phyloP scores from a whole-genome alignment of 2,113 vertebrate species.

The Limnothrissa miodon region DNA sequence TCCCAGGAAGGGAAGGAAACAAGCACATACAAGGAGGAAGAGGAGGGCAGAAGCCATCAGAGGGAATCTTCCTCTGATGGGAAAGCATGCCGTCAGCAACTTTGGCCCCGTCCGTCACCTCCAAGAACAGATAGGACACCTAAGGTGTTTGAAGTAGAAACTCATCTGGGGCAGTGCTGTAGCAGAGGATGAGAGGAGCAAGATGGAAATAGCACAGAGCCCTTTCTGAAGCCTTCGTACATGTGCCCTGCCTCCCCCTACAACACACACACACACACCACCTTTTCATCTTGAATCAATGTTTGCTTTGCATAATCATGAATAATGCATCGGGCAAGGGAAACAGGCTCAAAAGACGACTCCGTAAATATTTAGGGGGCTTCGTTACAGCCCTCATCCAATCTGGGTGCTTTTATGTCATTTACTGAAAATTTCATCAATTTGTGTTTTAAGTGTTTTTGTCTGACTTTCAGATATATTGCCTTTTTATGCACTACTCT shows the following conservation, averaged over 20 bases:
- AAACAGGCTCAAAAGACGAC: neutral
- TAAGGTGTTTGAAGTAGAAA: neutral
- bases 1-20: neutral
- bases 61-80: neutral
- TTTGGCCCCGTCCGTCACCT: neutral
- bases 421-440: constrained; percentile 21
- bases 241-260: neutral
- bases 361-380: constrained; percentile 30
- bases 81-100: neutral
- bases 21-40: neutral
- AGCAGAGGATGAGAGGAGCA: neutral
- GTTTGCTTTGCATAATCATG: constrained; percentile 19
- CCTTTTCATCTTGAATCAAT: constrained; percentile 27
- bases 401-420: constrained; percentile 21
- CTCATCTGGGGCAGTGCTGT: neutral
- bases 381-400: neutral
- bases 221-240: neutral
- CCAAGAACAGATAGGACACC: neutral
- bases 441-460: constrained; percentile 30
- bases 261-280: neutral
- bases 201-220: neutral
- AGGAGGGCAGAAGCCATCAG: neutral
- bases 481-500: constrained; percentile 10
- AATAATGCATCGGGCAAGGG: constrained; percentile 19
- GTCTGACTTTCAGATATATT: neutral